These are phyloP conservation scores for Lasioglossum pauxillum DNA, from an alignment of 2,888 invertebrate species.

Conservation along the genomic window DNA sequence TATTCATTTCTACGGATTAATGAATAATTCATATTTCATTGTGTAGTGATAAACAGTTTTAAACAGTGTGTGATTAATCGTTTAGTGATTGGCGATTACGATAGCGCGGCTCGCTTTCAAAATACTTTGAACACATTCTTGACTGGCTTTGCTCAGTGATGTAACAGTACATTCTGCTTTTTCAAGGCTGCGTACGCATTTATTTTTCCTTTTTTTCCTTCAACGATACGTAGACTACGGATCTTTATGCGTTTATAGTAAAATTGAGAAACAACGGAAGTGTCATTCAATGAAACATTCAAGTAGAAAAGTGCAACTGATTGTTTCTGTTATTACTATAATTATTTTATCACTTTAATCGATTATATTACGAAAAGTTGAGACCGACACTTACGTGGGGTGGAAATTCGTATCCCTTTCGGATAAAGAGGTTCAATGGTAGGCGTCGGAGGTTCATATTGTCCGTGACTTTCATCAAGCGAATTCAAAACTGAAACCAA, in stretches of 20 bases:
- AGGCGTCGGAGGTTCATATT: constrained; percentile 74
- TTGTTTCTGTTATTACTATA: background rate
- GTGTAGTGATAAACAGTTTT: background rate
- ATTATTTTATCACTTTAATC: background rate
- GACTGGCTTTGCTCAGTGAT: background rate
- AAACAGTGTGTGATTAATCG: background rate
- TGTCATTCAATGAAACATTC: background rate
- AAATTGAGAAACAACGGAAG: no score
- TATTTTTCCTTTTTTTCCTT: background rate
- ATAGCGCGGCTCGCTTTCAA: background rate
- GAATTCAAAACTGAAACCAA: background rate
- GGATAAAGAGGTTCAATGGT: constrained; percentile 87
- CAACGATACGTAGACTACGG: background rate
- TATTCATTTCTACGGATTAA: background rate
- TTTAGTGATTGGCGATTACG: background rate
- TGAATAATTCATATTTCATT: background rate
- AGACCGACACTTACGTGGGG: constrained; percentile 86
- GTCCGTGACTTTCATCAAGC: background rate
- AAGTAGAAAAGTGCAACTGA: background rate
- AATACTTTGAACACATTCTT: background rate
- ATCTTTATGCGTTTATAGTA: no score
- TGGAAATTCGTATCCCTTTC: constrained; percentile 87
- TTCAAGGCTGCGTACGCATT: background rate
- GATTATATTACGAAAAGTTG: background rate
- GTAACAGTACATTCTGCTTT: background rate